Base-by-base conservation (phyloP, 2,113 vertebrate genomes). In the Maylandia zebra region DNA sequence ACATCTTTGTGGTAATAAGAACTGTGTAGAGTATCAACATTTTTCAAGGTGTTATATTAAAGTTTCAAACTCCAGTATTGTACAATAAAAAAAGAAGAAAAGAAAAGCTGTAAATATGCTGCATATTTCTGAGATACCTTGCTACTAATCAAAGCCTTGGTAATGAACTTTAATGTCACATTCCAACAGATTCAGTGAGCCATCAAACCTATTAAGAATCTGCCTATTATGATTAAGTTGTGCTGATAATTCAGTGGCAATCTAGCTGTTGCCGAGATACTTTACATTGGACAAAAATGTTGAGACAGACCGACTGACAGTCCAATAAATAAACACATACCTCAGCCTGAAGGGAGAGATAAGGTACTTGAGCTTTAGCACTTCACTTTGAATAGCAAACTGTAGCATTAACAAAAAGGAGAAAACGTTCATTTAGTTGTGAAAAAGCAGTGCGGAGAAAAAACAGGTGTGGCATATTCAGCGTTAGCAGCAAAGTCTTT, bases 401-500 rank as follows among this genome's bases (percentile, higher is more conserved):
- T 78, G 27, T 78, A 78, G 74, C 45, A 50, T 78, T 14, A 7
- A 48, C 22, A 38, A 38, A 16, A 30, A 11, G 50, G n/a, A 61
- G 57, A 38, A 82, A 7, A 16, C 57, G 5, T 82, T 86, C 69
- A 41, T 87, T 84, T 56, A 1, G 22, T 80, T 43, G 85, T 71
- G 55, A 81, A 82, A 80, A 66, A 27, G n/a, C 6, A 6, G 10
- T 7, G 32, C 8, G 13, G 22, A 27, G 14, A 19, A 9, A 13
- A 87, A 57, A 27, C 48, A 30, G 16, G 19, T 14, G 53, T 30
- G 38, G 22, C 43, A 36, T 41, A 24, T 79, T 34, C 30, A 79
- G 56, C 7, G 10, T 43, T 84, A 16, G 24, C 34, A 82, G 78
- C 53, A 27, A 79, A 86, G 61, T 71, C 50, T 82, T 88, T 74